Conservation (phyloP, 2,888 invertebrate genomes). For the Cantharis rustica region DNA sequence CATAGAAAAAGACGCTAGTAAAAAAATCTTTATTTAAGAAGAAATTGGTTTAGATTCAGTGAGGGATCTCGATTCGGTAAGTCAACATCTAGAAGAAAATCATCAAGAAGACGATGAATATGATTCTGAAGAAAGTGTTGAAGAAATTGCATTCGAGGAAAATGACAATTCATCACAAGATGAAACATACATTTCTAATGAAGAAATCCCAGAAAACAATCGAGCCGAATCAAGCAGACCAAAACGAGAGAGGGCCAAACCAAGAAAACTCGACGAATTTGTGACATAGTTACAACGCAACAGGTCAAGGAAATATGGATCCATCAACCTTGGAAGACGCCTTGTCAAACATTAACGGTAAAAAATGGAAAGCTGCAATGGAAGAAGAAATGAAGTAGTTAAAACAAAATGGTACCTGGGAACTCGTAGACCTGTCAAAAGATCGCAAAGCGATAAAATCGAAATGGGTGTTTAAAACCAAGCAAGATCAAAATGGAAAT, state of each 20-base stretch:
- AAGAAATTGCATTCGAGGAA: background rate
- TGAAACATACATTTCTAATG: background rate
- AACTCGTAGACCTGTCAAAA: background rate
- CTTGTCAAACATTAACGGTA: background rate
- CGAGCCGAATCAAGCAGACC: no score
- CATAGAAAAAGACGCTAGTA: background rate
- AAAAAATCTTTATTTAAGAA: background rate
- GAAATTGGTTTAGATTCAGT: background rate
- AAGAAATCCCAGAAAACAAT: no score
- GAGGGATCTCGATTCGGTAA: background rate
- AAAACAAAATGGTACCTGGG: background rate
- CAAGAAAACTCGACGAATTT: no score
- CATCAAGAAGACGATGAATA: background rate
- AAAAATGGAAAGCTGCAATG: no score
- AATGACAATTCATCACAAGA: background rate
- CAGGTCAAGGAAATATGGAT: no score
- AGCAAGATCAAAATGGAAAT: no score
- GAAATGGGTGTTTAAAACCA: no score
- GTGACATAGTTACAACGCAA: no score
- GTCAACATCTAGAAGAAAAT: background rate
- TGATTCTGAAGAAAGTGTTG: background rate
- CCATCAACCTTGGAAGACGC: background rate
- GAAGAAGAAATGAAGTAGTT: background rate
- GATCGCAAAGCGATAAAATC: no score
- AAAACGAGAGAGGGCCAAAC: no score